phyloP scores from a whole-genome alignment of 1,140 invertebrate genomes.

The Camponotus pennsylvanicus region DNA sequence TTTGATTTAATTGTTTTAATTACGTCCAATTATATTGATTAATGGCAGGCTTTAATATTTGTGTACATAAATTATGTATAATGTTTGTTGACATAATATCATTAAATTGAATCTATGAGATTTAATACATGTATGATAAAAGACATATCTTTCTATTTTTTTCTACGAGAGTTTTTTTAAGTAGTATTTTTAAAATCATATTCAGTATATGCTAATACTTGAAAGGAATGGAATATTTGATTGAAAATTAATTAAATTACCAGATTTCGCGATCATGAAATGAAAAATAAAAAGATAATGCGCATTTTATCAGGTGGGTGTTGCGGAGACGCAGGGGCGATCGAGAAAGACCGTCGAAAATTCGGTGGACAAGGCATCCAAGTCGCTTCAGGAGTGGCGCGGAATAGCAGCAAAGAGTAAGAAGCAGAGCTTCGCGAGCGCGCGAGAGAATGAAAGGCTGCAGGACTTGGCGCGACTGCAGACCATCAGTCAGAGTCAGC shows the following conservation, averaged over 20 bases:
- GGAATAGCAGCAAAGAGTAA: slow-evolving; percentile 94
- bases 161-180: no score
- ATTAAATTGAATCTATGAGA: no score
- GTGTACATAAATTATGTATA: no score
- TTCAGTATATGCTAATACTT: no score
- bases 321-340: slow-evolving; percentile 89
- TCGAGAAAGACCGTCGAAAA: slow-evolving; percentile 91
- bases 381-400: slow-evolving; percentile 94
- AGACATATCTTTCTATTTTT: no score
- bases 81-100: no score
- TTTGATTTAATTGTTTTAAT: no score
- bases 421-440: slow-evolving; percentile 93
- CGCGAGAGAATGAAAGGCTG: slow-evolving; percentile 95
- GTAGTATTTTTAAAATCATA: no score
- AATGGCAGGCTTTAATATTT: no score
- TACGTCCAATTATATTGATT: no score
- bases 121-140: no score
- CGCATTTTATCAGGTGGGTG: slow-evolving; percentile 78
- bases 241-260: not conserved
- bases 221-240: no score
- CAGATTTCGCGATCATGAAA: not conserved
- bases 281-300: not conserved
- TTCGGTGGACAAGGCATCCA: slow-evolving; percentile 94
- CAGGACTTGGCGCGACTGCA: slow-evolving; percentile 89
- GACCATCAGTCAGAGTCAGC: slow-evolving; percentile 82